phyloP scores from a whole-genome alignment of 1,140 invertebrate genomes.

The Cotesia glomerata region DNA sequence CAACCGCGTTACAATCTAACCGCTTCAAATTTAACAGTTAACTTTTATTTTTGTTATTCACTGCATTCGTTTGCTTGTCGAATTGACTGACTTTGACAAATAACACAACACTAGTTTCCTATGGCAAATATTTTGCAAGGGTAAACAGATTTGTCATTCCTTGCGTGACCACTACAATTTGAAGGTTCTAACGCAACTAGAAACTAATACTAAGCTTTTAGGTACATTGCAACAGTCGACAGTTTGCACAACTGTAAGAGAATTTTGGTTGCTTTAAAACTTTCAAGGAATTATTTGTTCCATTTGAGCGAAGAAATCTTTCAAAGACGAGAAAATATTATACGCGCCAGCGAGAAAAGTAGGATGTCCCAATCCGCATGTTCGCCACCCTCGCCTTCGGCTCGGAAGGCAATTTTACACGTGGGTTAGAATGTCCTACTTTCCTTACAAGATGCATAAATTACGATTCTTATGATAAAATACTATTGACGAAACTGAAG shows the following conservation, averaged over 20 bases:
- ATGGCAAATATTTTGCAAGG: conserved; percentile 39
- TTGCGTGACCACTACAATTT: conserved; percentile 30
- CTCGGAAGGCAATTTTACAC: too few relatives aligned
- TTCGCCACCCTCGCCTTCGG: too few relatives aligned
- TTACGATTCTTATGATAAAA: too few relatives aligned
- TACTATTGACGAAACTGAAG: too few relatives aligned
- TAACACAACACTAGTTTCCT: conserved; percentile 18
- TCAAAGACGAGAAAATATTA: too few relatives aligned
- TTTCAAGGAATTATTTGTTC: too few relatives aligned
- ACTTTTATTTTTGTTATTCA: not conserved
- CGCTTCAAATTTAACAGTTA: too few relatives aligned
- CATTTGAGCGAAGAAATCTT: too few relatives aligned
- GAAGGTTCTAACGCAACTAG: conserved; percentile 16
- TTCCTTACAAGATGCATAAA: too few relatives aligned
- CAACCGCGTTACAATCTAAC: too few relatives aligned
- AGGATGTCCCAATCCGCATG: too few relatives aligned
- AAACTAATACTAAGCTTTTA: not conserved
- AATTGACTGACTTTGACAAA: conserved; percentile 37
- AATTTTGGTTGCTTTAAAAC: not conserved
- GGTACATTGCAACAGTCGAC: not conserved
- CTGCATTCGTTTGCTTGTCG: conserved; percentile 12
- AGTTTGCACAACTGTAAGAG: not conserved
- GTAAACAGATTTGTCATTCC: conserved; percentile 50
- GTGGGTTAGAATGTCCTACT: too few relatives aligned
- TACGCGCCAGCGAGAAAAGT: not conserved